phyloP scores from a whole-genome alignment of 37 sponge, comb jelly and placozoan species.

The Corticium candelabrum region DNA sequence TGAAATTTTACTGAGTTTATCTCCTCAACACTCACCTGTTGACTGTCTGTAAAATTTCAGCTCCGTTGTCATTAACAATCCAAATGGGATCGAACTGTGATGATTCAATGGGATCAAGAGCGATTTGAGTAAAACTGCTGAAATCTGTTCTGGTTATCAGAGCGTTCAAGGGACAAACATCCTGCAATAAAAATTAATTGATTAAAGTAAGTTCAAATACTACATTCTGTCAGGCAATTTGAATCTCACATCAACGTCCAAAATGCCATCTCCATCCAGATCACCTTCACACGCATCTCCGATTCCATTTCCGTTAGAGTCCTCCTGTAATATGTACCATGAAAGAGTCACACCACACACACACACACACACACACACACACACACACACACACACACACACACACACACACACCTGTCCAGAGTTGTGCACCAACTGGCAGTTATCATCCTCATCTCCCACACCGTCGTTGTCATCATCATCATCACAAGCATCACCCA shows the following conservation, averaged over 20 bases:
- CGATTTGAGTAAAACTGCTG: background rate
- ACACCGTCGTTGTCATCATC: no score
- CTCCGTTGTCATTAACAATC: background rate
- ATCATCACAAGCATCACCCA: constrained; percentile 90
- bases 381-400: no score
- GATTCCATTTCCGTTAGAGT: constrained; percentile 35
- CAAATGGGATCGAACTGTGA: background rate
- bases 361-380: no score
- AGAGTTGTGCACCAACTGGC: no score
- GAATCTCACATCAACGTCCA: background rate
- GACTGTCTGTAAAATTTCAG: background rate
- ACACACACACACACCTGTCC: no score
- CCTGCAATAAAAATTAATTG: background rate
- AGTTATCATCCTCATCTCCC: no score
- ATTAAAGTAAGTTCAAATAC: background rate
- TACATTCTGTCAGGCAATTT: background rate
- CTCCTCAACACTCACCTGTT: background rate
- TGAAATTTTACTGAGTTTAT: background rate
- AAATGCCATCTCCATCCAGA: background rate
- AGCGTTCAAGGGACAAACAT: background rate
- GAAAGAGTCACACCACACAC: no score
- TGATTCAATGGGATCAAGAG: background rate
- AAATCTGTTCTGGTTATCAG: background rate
- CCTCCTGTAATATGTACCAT: background rate
- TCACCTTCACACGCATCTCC: constrained; percentile 61